Conservation (phyloP, 2,888 invertebrate genomes). For the Pocota personata region DNA sequence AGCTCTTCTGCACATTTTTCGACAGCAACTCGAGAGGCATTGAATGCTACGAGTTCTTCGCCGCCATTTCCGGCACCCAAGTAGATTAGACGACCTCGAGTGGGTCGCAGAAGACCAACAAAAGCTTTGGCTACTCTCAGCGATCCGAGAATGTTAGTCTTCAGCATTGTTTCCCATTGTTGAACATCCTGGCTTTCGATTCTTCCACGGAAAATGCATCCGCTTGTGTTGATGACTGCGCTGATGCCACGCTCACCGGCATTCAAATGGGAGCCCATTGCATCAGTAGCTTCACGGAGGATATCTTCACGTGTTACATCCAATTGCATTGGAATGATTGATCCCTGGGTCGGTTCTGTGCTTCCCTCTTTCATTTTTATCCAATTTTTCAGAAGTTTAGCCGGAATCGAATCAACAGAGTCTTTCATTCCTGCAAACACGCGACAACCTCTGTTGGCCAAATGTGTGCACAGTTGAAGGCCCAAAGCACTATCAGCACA, state of each 20-base stretch:
- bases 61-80: conserved; percentile 84
- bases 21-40: conserved; percentile 88
- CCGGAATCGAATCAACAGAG: conserved; percentile 85
- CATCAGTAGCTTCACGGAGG: conserved; percentile 90
- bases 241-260: conserved; percentile 91
- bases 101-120: conserved; percentile 87
- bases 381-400: conserved; percentile 85
- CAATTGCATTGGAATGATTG: conserved; percentile 88
- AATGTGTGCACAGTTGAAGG: conserved; percentile 89
- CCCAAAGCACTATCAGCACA: conserved; percentile 92
- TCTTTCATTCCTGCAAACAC: conserved; percentile 90
- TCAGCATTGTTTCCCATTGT: conserved; percentile 87
- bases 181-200: conserved; percentile 86
- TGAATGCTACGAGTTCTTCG: conserved; percentile 85
- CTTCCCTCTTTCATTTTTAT: conserved; percentile 86
- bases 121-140: conserved; percentile 90
- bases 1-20: conserved; percentile 91
- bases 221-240: conserved; percentile 93
- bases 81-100: conserved; percentile 88
- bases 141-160: conserved; percentile 88
- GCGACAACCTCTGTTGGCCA: conserved; percentile 89
- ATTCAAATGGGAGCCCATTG: conserved; percentile 90
- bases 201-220: conserved; percentile 88
- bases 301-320: conserved; percentile 92
- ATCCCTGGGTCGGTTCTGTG: conserved; percentile 82